Percentiles rank a stretch among this genome's conserved stretches.
Conservation (phyloP, 2,113 vertebrate genomes). For the Elgaria multicarinata region DNA sequence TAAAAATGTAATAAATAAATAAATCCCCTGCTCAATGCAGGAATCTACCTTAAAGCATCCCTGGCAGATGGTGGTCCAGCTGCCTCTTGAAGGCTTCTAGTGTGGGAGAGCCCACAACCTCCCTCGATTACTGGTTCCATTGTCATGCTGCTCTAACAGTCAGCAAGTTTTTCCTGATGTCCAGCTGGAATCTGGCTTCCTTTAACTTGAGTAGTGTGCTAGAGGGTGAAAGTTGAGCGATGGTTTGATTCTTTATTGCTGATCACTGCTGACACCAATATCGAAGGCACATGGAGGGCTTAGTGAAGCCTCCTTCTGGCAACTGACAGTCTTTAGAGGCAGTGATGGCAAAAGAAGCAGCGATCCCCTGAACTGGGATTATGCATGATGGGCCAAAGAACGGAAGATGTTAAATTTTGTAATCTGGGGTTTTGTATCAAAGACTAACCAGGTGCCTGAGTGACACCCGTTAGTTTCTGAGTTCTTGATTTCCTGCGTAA, state of each 20-base stretch:
- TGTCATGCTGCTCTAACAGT: too few relatives aligned
- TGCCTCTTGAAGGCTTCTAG: too few relatives aligned
- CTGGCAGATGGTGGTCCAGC: too few relatives aligned
- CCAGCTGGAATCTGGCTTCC: too few relatives aligned
- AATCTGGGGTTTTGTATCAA: not conserved
- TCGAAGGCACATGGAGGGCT: not conserved
- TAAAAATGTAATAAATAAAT: too few relatives aligned
- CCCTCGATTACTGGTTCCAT: too few relatives aligned
- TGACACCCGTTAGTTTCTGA: too few relatives aligned
- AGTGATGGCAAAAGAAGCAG: not conserved
- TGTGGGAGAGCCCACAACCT: too few relatives aligned
- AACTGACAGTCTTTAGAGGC: not conserved
- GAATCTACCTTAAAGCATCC: too few relatives aligned
- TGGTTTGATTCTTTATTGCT: not conserved
- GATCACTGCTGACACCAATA: not conserved
- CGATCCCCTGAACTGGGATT: not conserved
- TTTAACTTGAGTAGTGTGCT: not conserved
- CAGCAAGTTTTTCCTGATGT: too few relatives aligned
- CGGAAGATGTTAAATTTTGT: not conserved
- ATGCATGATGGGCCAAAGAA: not conserved
- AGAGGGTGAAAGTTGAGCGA: not conserved
- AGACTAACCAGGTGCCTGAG: not conserved
- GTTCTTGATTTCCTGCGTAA: not conserved
- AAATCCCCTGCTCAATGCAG: too few relatives aligned
- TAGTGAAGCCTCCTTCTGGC: not conserved